Evolutionary conservation across 2,113 vertebrate genomes (phyloP).

Genomic region (Chrysochloris asiatica): DNA sequence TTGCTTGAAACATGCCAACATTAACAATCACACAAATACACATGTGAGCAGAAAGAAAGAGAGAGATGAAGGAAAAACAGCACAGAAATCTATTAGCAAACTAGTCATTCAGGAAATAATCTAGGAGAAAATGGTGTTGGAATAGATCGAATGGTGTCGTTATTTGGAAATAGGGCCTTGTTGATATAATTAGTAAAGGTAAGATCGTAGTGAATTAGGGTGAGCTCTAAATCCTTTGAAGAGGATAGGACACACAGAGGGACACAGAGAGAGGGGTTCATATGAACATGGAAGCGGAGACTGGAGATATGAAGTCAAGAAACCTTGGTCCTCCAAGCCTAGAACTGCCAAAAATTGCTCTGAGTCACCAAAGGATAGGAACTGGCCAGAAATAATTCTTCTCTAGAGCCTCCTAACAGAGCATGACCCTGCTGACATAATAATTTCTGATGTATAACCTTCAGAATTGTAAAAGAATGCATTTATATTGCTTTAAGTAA

Average conservation of each 20-base stretch:
- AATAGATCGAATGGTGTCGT: neutral
- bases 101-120: neutral
- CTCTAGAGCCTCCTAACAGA: neutral
- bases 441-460: neutral
- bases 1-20: neutral
- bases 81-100: neutral
- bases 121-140: neutral
- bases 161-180: neutral
- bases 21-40: no score
- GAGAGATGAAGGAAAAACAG: neutral
- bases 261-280: neutral
- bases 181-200: neutral
- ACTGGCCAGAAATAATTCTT: neutral
- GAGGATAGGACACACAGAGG: neutral
- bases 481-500: neutral
- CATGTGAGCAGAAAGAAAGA: no score
- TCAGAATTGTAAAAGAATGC: neutral
- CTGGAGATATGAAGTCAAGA: neutral
- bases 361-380: neutral
- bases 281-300: neutral
- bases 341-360: neutral
- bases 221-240: no score
- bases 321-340: neutral
- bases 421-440: neutral
- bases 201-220: neutral